These are phyloP conservation scores for Drosophila burlai DNA, from an alignment of 1,140 invertebrate species.

Conservation along the genomic window DNA sequence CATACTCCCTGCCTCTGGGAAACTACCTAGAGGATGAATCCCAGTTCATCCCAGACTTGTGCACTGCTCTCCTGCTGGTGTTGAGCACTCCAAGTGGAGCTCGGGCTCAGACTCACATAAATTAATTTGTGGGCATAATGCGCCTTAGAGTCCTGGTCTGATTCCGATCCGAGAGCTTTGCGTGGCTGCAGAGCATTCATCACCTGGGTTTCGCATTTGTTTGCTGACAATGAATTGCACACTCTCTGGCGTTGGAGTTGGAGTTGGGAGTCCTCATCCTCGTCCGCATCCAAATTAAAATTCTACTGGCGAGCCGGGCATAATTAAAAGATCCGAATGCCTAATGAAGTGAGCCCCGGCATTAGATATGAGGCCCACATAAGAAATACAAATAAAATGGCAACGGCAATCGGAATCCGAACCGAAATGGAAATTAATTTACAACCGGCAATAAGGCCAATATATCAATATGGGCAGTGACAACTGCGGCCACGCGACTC, in stretches of 20 bases:
- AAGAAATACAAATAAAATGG: not conserved
- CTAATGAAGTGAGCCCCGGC: slow-evolving; percentile 69
- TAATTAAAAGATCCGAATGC: slow-evolving; percentile 72
- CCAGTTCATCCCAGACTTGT: slow-evolving; percentile 9
- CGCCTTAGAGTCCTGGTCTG: slow-evolving; percentile 61
- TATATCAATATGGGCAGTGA: slow-evolving; percentile 65
- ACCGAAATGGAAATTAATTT: slow-evolving; percentile 14
- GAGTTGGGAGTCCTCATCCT: not conserved
- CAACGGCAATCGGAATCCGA: slow-evolving; percentile 19
- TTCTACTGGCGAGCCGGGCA: slow-evolving; percentile 52
- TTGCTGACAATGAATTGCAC: slow-evolving; percentile 85
- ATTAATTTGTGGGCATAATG: slow-evolving; percentile 82
- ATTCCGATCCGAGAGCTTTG: slow-evolving; percentile 43
- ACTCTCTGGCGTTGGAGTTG: slow-evolving; percentile 21
- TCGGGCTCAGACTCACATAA: slow-evolving; percentile 55
- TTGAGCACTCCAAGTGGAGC: slow-evolving; percentile 11
- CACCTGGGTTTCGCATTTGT: slow-evolving; percentile 75
- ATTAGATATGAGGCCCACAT: slow-evolving; percentile 51
- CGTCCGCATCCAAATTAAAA: slow-evolving; percentile 68
- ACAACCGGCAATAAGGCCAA: slow-evolving; percentile 21
- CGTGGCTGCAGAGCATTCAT: slow-evolving; percentile 80
- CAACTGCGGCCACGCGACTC: slow-evolving; percentile 58
- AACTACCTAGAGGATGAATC: not conserved
- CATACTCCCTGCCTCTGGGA: not conserved
- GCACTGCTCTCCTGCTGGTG: slow-evolving; percentile 20